Conservation (phyloP, 2,888 invertebrate species). For the Escarpia spicata region DNA sequence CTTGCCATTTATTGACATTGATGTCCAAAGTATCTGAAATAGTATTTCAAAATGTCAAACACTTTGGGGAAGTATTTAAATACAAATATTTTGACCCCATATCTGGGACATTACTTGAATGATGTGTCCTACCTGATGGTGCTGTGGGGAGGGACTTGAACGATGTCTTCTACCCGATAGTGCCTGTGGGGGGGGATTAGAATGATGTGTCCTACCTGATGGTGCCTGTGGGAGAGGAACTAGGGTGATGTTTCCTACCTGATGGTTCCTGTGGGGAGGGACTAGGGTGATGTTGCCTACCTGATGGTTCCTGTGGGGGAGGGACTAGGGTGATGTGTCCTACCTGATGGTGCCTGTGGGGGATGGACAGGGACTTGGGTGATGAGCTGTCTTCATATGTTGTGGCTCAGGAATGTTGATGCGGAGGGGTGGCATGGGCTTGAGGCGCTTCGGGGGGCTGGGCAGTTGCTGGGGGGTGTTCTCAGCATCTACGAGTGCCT, state of each 20-base stretch:
- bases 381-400: background rate
- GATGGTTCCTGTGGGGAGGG: constrained; percentile 64
- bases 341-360: constrained; percentile 66
- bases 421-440: constrained; percentile 74
- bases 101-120: too few relatives aligned
- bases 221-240: constrained; percentile 65
- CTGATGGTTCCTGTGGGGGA: constrained; percentile 38
- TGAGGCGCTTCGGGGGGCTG: constrained; percentile 36
- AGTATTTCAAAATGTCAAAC: too few relatives aligned
- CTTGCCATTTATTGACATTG: too few relatives aligned
- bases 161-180: constrained; percentile 56
- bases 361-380: constrained; percentile 71
- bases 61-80: too few relatives aligned
- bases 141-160: constrained; percentile 72
- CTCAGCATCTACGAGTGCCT: constrained; percentile 82
- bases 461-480: constrained; percentile 61
- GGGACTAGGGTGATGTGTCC: constrained; percentile 54
- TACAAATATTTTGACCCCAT: too few relatives aligned
- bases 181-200: constrained; percentile 78
- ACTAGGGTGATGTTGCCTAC: constrained; percentile 70
- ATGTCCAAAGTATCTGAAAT: too few relatives aligned
- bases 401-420: constrained; percentile 75
- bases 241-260: constrained; percentile 57
- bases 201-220: constrained; percentile 57
- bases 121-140: constrained; percentile 59